Percentiles rank a stretch among this genome's conserved stretches.
Evolutionary conservation across 2,113 vertebrate species (phyloP).

Genomic region (Ctenodactylus gundi): DNA sequence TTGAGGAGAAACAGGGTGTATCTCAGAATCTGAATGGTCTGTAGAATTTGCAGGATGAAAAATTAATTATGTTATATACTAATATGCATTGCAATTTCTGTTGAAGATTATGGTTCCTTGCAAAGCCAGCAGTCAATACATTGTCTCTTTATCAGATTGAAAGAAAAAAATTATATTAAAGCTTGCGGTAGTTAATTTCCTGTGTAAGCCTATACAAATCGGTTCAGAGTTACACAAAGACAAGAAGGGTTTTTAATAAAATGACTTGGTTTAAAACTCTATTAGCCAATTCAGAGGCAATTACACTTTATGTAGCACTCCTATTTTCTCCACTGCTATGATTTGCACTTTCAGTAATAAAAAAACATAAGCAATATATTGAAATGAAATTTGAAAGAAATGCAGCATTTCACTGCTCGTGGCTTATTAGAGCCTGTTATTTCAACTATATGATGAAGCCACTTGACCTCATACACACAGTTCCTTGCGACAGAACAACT

Average conservation of each 20-base stretch:
- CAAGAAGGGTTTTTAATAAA: slow-evolving; percentile 71
- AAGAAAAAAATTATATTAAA: slow-evolving; percentile 87
- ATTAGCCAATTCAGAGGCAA: slow-evolving; percentile 59
- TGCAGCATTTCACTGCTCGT: neutral
- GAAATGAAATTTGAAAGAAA: slow-evolving; percentile 33
- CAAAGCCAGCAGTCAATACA: slow-evolving; percentile 83
- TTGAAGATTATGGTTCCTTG: slow-evolving; percentile 77
- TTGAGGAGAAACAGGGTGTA: slow-evolving; percentile 69
- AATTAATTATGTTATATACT: slow-evolving; percentile 83
- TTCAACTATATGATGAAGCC: neutral
- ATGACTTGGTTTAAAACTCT: slow-evolving; percentile 67
- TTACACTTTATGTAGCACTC: slow-evolving; percentile 20
- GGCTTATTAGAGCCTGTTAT: neutral
- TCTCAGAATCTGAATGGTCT: slow-evolving; percentile 79
- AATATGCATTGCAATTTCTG: slow-evolving; percentile 73
- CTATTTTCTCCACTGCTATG: neutral
- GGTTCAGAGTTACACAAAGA: slow-evolving; percentile 70
- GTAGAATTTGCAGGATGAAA: slow-evolving; percentile 83
- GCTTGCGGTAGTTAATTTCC: slow-evolving; percentile 87
- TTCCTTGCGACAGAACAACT: neutral
- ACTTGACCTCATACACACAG: neutral
- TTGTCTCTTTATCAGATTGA: slow-evolving; percentile 82
- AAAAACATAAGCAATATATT: slow-evolving; percentile 31
- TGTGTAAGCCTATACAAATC: slow-evolving; percentile 82
- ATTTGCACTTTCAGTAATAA: slow-evolving; percentile 51